Evolutionary conservation across 2,113 vertebrate genomes (phyloP).

Genomic region (Oryzias celebensis): DNA sequence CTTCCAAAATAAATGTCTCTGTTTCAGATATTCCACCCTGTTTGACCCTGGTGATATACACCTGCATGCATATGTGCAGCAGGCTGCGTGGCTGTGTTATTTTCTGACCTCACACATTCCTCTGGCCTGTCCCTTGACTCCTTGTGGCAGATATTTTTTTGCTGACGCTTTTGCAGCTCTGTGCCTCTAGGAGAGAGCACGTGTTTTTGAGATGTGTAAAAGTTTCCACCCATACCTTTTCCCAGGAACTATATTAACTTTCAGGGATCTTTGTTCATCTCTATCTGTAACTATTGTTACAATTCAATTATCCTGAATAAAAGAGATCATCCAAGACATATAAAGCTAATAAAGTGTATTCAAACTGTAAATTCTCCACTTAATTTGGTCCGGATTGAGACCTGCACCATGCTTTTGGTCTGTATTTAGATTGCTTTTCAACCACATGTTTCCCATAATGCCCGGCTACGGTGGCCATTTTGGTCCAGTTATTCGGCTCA

Average conservation of each 20-base stretch:
- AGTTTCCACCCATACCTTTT: neutral
- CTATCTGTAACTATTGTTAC: too few relatives aligned
- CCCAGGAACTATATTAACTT: neutral
- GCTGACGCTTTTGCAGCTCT: conserved; percentile 5
- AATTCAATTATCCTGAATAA: too few relatives aligned
- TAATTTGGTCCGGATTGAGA: too few relatives aligned
- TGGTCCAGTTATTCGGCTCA: too few relatives aligned
- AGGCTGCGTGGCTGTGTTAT: conserved; percentile 7
- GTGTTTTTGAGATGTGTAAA: neutral
- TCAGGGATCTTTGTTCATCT: too few relatives aligned
- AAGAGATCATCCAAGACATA: too few relatives aligned
- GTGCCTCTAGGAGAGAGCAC: neutral
- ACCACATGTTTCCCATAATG: too few relatives aligned
- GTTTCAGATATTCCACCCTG: conserved; percentile 27
- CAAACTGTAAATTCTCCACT: too few relatives aligned
- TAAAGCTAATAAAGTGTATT: too few relatives aligned
- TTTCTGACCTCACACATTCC: conserved; percentile 21
- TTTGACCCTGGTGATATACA: neutral
- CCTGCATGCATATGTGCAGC: neutral
- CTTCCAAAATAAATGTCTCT: conserved; percentile 47
- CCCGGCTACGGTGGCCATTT: too few relatives aligned
- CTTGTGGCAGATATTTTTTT: neutral
- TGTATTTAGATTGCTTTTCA: too few relatives aligned
- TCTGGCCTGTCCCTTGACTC: conserved; percentile 27
- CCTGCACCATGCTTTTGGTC: too few relatives aligned